Conservation (phyloP, 2,888 invertebrate genomes). For the Cantharis lateralis region DNA sequence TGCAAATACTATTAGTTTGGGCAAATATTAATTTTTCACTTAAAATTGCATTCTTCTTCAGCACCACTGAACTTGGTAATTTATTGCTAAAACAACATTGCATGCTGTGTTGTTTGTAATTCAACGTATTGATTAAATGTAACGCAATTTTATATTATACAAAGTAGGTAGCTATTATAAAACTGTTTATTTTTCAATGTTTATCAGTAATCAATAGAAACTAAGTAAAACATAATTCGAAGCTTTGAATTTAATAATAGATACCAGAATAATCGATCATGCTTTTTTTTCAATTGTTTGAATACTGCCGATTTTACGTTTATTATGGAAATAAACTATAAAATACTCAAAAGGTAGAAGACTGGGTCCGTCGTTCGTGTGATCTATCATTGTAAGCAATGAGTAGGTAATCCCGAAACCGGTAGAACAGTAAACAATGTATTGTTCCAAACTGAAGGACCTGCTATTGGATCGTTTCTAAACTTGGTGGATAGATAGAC, state of each 20-base stretch:
- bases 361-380: no score
- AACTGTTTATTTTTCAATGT: not conserved
- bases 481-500: no score
- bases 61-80: not conserved
- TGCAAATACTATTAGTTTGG: not conserved
- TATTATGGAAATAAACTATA: not conserved
- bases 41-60: not conserved
- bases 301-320: not conserved
- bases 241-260: not conserved
- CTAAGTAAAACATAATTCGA: not conserved
- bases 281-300: not conserved
- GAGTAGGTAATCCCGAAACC: no score
- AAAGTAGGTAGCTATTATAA: not conserved
- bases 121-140: not conserved
- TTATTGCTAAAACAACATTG: not conserved
- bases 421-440: no score
- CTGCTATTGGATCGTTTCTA: no score
- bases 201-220: not conserved
- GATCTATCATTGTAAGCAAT: no score
- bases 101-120: not conserved
- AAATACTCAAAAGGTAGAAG: no score
- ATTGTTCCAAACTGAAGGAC: no score
- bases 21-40: not conserved
- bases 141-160: not conserved
- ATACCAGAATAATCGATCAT: not conserved